phyloP scores from a whole-genome alignment of 2,113 vertebrate species.

The Athene cunicularia region DNA sequence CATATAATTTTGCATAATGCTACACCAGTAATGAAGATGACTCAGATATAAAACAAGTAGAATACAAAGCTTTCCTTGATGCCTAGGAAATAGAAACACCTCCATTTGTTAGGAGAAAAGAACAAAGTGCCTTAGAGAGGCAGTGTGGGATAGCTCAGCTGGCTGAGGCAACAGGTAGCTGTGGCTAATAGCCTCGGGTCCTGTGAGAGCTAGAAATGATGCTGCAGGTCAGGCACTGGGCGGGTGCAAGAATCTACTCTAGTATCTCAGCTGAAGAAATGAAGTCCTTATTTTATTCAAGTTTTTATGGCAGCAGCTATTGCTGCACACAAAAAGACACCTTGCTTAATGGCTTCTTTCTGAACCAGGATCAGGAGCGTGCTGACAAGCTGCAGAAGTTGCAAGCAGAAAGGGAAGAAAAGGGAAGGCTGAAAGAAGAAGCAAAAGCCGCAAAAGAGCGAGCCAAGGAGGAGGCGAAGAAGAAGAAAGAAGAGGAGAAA shows the following conservation, averaged over 20 bases:
- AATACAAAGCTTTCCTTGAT: neutral
- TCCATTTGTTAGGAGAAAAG: neutral
- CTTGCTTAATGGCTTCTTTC: neutral
- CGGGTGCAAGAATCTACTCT: neutral
- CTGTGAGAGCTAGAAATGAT: fast-evolving
- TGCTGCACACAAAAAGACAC: fast-evolving
- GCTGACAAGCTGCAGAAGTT: constrained; percentile 78
- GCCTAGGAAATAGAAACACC: neutral
- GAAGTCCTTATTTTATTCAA: fast-evolving
- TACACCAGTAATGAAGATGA: neutral
- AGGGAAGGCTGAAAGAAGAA: constrained; percentile 85
- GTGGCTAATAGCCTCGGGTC: neutral
- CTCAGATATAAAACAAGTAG: neutral
- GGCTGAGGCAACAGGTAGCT: neutral
- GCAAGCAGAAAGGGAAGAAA: constrained; percentile 81
- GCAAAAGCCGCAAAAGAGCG: constrained; percentile 69
- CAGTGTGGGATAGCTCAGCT: neutral
- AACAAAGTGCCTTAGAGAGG: neutral
- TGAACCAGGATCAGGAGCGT: constrained; percentile 77
- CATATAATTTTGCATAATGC: neutral
- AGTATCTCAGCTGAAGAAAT: fast-evolving
- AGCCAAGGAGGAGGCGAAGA: constrained; percentile 87
- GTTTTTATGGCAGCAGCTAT: neutral
- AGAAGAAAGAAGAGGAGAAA: constrained; percentile 86
- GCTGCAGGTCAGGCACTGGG: neutral